Conservation (phyloP, 2,797 vertebrate genomes). For the Hapalemur alaotrensis region DNA sequence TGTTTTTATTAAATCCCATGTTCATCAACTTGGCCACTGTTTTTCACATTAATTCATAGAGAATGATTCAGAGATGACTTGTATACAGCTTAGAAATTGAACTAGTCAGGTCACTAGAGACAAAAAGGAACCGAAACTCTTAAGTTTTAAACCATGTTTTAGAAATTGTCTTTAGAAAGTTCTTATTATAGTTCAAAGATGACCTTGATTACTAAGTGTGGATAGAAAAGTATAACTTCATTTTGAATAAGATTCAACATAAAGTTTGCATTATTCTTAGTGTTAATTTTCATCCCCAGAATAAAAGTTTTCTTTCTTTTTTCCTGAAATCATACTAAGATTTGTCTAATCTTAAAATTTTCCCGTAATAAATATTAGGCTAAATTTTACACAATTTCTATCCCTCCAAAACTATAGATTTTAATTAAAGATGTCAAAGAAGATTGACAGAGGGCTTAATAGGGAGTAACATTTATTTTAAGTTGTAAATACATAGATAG, state of each 20-base stretch:
- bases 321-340: not conserved
- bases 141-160: conserved; percentile 51
- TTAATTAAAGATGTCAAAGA: not conserved
- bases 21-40: not conserved
- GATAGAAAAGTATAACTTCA: conserved; percentile 44
- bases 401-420: not conserved
- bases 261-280: conserved; percentile 49
- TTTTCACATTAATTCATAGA: conserved; percentile 28
- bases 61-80: not conserved
- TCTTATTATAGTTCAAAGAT: conserved; percentile 54
- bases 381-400: not conserved
- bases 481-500: not conserved
- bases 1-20: not conserved
- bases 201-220: conserved; percentile 64
- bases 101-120: conserved; percentile 24
- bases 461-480: not conserved
- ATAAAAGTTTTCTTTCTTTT: not conserved
- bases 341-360: not conserved
- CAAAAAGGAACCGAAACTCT: not conserved
- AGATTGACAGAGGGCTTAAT: not conserved
- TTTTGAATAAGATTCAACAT: conserved; percentile 54
- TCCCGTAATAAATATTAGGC: not conserved
- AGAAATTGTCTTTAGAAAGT: conserved; percentile 47
- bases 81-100: conserved; percentile 27
- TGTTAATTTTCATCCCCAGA: conserved; percentile 51